Base-by-base conservation (phyloP, 2,888 invertebrate species). In the Antitype chi region DNA sequence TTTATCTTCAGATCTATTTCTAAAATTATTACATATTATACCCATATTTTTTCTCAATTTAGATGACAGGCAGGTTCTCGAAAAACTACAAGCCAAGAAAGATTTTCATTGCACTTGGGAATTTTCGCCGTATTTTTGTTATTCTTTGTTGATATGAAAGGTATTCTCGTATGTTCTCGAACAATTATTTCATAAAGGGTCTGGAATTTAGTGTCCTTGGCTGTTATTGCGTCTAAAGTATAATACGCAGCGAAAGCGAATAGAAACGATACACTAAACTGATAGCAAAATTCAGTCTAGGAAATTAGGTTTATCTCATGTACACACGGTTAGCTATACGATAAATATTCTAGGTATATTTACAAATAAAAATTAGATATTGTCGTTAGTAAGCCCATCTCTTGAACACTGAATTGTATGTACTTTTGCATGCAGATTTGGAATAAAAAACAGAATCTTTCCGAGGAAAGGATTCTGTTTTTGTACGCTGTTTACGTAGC, bases 1-100 rank as follows among this genome's bases (percentile, higher is more conserved):
- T 49, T 49, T 78, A 32, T 68, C 81, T 63, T 68, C 17, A 63
- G 28, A 82, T 74, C 43, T 28, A 4, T 76, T 63, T 64, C 38
- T 38, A 69, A 32, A 69, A 47, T 38, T 64, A 52, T 69, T 64
- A 62, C 20, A 17, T n/a, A 76, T 57, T 28, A 52, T 13, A 66
- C 25, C 43, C 32, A 25, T 68, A 55, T 64, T 53, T 78, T 49
- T 59, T 17, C 17, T 13, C 13, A 28, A 64, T 23, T 28, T 23
- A n/a, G 6, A 28, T 60, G 38, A 68, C 32, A 28, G 62, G 32
- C 28, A 32, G 55, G 13, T 76, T 67, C 28, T 55, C 49, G 47
- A 32, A 25, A 32, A 75, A 59, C 49, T 1, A 2, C 15, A 60
- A 20, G 47, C 9, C 23, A 28, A 23, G 13, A 81, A 52, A 74